Conservation (phyloP, 2,113 vertebrate species). For the Casuarius casuarius region DNA sequence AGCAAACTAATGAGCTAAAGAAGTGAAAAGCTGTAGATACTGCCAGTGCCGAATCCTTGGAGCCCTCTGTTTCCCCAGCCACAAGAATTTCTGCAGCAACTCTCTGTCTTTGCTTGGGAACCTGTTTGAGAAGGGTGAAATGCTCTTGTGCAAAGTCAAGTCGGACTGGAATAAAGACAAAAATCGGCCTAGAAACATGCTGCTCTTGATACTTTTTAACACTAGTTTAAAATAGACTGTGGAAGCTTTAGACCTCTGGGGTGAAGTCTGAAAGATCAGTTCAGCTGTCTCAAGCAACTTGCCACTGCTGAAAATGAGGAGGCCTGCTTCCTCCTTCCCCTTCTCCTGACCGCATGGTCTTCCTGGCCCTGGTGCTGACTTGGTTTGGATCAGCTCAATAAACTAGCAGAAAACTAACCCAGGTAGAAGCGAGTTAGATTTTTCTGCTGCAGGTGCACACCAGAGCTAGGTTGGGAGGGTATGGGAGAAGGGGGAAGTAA, state of each 20-base stretch:
- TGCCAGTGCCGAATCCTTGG: not conserved
- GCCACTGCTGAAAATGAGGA: not conserved
- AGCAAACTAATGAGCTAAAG: not conserved
- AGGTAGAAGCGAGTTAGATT: not conserved
- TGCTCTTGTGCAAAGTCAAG: not conserved
- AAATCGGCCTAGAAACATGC: not conserved
- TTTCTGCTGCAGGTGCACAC: not conserved
- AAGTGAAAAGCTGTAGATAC: not conserved
- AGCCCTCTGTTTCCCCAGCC: not conserved
- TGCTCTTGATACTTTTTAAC: not conserved
- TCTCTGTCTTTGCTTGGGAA: not conserved
- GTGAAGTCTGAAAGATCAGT: not conserved
- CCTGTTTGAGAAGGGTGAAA: rapidly evolving
- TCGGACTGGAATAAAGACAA: not conserved
- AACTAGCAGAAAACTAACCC: not conserved
- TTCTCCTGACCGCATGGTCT: not conserved
- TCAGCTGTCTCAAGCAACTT: not conserved
- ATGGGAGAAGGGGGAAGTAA: not conserved
- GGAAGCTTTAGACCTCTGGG: not conserved
- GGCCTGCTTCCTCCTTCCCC: not conserved
- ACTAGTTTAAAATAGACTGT: not conserved
- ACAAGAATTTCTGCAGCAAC: not conserved
- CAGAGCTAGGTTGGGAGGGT: not conserved
- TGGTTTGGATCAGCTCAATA: not conserved
- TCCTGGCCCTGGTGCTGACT: not conserved